Evolutionary conservation across 2,113 vertebrate genomes (phyloP), one percentile per base, ranked within the genome.

Genomic region (Balaenoptera acutorostrata): DNA sequence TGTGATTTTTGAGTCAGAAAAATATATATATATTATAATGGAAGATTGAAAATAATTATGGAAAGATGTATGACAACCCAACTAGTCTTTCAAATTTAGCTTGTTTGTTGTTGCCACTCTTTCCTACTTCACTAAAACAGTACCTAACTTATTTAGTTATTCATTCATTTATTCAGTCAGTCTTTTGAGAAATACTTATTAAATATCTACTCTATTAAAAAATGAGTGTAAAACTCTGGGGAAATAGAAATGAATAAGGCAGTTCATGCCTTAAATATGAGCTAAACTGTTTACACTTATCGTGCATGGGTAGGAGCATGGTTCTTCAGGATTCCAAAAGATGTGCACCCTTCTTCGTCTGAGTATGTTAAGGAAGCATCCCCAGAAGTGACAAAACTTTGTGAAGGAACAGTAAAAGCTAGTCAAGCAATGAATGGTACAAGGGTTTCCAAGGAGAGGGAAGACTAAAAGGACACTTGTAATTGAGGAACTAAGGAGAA

Each of bases 221-320:
- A 78, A 49, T 39, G 8, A 49, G 5, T 64, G 4, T 61, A 41
- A 64, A 71, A 46, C 44, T 20, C 49, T 68, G 36, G 33, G 25
- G 20, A 86, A 44, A 39, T 33, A 72, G 87, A 86, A 86, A 57
- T 33, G 36, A 57, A 39, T 86, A 64, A 69, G 27, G 29, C 21
- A 39, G 3, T 61, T 69, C n/a, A 72, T 78, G 23, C 18, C 63
- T 85, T 90, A 36, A 46, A 44, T 44, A 6, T 71, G n/a, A 90
- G 31, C 52, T 78, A 27, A 57, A 61, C 4, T 59, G 18, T 29
- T 3, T 11, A 8, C 3, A 29, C 27, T 63, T 49, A 59, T 49
- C n/a, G 21, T 5, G 15, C 52, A 15, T 18, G 55, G 0, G 9
- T 44, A 27, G 25, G 52, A n/a, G 13, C 0, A 0, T 0, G 2